Evolutionary conservation across 2,797 vertebrate species (phyloP).

Genomic region (Danio jaintianensis): DNA sequence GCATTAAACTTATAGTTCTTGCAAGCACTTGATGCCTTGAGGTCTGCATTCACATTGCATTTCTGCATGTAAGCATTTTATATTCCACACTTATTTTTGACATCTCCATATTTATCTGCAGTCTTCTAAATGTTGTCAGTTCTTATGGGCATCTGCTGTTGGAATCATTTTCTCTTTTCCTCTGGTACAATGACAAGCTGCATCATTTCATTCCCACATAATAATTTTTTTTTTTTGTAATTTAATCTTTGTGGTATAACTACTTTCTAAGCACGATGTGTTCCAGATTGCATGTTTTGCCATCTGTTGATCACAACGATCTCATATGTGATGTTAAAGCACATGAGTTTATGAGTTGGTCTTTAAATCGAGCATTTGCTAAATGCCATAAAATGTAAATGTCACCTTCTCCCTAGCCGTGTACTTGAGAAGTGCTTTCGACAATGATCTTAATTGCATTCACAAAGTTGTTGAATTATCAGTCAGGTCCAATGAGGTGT

Average conservation of each 20-base stretch:
- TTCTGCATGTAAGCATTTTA: constrained; percentile 46
- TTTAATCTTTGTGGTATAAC: background rate
- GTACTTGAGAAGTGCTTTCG: background rate
- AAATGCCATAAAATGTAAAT: constrained; percentile 10
- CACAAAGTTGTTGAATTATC: background rate
- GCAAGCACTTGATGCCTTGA: constrained; percentile 40
- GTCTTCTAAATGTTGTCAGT: background rate
- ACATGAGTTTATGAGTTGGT: background rate
- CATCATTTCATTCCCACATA: no score
- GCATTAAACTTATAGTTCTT: constrained; percentile 43
- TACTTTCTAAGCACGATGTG: background rate
- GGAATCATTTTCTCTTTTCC: background rate
- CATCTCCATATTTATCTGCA: constrained; percentile 16
- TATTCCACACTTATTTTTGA: constrained; percentile 41
- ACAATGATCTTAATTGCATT: background rate
- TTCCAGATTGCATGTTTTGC: constrained; percentile 1
- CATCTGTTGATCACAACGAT: background rate
- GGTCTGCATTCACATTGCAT: constrained; percentile 12
- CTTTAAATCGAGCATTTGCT: background rate
- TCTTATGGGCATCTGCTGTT: background rate
- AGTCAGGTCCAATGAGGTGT: background rate
- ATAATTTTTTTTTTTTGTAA: no score
- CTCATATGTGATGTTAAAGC: background rate
- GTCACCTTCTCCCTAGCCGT: constrained; percentile 2
- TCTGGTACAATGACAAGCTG: background rate